Base-by-base conservation (phyloP, 2,113 vertebrate genomes). In the Osmerus eperlanus region DNA sequence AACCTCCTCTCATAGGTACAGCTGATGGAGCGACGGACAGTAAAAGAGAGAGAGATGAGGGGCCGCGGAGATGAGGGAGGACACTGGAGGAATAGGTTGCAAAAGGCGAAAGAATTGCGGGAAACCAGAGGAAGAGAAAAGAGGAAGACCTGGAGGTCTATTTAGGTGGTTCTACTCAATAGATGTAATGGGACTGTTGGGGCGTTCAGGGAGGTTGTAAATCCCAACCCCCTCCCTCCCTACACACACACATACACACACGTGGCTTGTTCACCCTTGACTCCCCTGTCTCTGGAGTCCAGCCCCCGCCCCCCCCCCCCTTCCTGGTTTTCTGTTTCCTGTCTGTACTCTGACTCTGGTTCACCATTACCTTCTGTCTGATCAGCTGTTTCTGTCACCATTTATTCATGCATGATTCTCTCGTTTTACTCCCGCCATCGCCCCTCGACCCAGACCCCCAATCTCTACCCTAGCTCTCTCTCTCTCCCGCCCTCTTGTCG, bases 331-430 rank as follows among this genome's bases (percentile, higher is more conserved):
- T 21, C 32, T 32, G 18, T 9, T 65, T 47, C 18, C 18, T 13
- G 55, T 62, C 63, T 11, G 70, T 62, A 54, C 74, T 76, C 64
- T 73, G 21, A 36, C 71, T 59, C 65, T 71, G 55, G 12, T 72
- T 3, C 25, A 28, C 82, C 80, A 84, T 85, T 65, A 84, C 36
- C 68, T 74, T 15, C 2, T 32, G 62, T 70, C 67, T 54, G 15
- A 52, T 79, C 83, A 79, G 77, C 76, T 72, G 65, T 72, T 74
- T 66, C 63, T 70, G 9, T 75, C 56, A 80, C 84, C 2, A 85
- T 59, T 83, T 80, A 83, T 84, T 84, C 32, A 89, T 81, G 7
- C 0, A 1, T 72, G 32, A 29, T 70, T 69, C 60, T 73, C 54
- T 23, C 52, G 8, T 61, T 32, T 62, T 32, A 12, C 15, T 29